phyloP scores from a whole-genome alignment of 2,113 vertebrate species.

The Ranitomeya imitator region DNA sequence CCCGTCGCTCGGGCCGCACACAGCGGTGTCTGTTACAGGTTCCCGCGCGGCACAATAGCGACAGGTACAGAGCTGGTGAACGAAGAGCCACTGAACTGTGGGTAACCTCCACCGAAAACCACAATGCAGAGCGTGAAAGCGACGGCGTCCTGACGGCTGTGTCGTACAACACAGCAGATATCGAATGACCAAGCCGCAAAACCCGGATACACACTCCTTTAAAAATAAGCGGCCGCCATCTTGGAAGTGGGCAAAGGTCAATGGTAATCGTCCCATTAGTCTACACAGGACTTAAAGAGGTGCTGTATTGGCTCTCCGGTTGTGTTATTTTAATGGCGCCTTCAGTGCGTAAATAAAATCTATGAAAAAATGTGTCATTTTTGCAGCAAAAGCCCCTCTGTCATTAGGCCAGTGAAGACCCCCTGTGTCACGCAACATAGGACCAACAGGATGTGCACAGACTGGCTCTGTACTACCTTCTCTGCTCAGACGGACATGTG shows the following conservation, averaged over 20 bases:
- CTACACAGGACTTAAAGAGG: background rate
- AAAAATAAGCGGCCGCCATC: background rate
- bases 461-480: no score
- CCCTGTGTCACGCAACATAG: no score
- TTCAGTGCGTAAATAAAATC: no score
- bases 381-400: no score
- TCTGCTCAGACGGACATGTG: no score
- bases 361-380: no score
- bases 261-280: background rate
- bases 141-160: background rate
- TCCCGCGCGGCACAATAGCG: background rate
- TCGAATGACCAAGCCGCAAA: background rate
- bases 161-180: conserved; percentile 13
- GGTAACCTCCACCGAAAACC: conserved; percentile 25
- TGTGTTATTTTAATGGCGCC: no score
- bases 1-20: background rate
- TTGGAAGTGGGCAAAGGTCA: background rate
- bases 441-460: no score
- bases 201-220: background rate
- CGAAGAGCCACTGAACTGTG: conserved; percentile 43
- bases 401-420: no score
- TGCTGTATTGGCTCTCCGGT: no score
- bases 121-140: background rate
- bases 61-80: background rate
- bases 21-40: conserved; percentile 3